A percentile compares a stretch with the other conserved stretches of the same genome.
Conservation (phyloP, 2,113 vertebrate species). For the Nerophis lumbriciformis region DNA sequence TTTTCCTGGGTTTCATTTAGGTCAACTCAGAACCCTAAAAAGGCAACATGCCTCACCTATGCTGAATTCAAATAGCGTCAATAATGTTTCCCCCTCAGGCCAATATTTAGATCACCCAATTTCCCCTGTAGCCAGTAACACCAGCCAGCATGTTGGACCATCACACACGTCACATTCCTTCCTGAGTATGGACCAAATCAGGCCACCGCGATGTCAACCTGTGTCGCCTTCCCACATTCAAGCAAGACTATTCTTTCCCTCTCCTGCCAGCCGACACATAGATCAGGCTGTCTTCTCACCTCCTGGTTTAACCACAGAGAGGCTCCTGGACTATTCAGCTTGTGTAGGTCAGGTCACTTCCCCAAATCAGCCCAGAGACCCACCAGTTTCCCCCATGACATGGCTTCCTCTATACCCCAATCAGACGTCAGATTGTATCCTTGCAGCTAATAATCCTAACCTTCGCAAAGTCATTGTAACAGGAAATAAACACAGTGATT, state of each 20-base stretch:
- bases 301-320: constrained; percentile 29
- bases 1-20: constrained; percentile 54
- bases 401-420: constrained; percentile 36
- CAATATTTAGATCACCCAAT: constrained; percentile 21
- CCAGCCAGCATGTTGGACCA: constrained; percentile 10
- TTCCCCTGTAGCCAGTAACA: constrained; percentile 10
- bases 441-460: constrained; percentile 8
- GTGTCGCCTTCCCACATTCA: constrained; percentile 26
- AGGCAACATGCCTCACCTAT: constrained; percentile 28
- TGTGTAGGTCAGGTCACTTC: constrained; percentile 28
- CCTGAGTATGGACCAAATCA: constrained; percentile 11
- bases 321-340: constrained; percentile 39
- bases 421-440: constrained; percentile 16
- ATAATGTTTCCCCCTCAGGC: constrained; percentile 14
- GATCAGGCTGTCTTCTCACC: constrained; percentile 29
- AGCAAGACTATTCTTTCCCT: constrained; percentile 18
- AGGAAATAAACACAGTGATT: constrained; percentile 8
- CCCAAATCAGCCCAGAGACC: constrained; percentile 27
- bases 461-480: constrained; percentile 25
- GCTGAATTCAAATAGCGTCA: constrained; percentile 17
- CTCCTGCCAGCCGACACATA: constrained; percentile 17
- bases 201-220: constrained; percentile 19
- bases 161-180: constrained; percentile 12
- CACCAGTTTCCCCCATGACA: constrained; percentile 33
- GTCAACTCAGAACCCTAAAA: constrained; percentile 35